These are phyloP conservation scores for Argopecten irradians DNA, from an alignment of 1,140 invertebrate genomes.

Conservation along the genomic window DNA sequence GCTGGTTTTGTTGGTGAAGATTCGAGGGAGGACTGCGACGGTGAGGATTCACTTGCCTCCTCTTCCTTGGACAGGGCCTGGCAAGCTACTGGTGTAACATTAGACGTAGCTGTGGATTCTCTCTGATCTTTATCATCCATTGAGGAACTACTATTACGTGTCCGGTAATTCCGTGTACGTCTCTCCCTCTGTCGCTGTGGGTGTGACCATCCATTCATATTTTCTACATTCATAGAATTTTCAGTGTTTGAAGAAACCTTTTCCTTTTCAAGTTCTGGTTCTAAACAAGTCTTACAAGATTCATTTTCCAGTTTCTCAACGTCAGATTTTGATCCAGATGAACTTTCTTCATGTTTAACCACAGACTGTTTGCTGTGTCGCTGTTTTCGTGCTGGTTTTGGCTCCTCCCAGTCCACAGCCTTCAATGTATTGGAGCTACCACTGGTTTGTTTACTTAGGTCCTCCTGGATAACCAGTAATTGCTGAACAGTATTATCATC, in stretches of 20 bases:
- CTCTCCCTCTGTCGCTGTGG: background rate
- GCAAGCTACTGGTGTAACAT: background rate
- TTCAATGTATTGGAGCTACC: background rate
- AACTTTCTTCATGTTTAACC: background rate
- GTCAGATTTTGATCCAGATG: background rate
- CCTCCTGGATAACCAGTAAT: background rate
- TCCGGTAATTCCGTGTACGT: conserved; percentile 1
- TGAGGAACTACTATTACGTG: background rate
- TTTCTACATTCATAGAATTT: background rate
- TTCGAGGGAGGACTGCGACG: background rate
- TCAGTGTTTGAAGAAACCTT: background rate
- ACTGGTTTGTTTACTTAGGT: background rate
- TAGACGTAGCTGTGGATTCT: background rate
- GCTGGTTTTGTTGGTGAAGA: background rate
- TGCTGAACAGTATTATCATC: background rate
- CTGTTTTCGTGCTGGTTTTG: conserved; percentile 25
- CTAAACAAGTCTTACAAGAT: background rate
- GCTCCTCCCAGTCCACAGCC: background rate
- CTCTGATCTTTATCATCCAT: background rate
- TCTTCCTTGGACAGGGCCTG: background rate
- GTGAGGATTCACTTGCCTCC: background rate
- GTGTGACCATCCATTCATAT: background rate
- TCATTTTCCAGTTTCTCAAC: background rate
- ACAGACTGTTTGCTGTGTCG: background rate
- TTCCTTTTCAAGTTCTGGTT: background rate